Percentiles rank a stretch among this genome's conserved stretches.
Evolutionary conservation across 2,888 invertebrate species (phyloP).

Genomic region (Patella pellucida): DNA sequence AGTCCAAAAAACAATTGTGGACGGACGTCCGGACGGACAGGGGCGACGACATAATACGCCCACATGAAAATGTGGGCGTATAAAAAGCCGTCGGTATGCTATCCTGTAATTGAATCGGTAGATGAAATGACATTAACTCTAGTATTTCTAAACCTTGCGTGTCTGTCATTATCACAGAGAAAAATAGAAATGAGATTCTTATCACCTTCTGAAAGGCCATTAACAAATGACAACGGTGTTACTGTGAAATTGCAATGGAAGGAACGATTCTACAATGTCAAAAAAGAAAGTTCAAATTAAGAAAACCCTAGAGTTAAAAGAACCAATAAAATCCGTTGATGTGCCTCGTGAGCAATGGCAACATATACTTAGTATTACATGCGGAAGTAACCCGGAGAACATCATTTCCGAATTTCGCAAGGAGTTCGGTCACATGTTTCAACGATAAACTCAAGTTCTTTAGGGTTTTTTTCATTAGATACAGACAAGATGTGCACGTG

Average conservation of each 20-base stretch:
- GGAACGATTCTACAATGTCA: constrained; percentile 55
- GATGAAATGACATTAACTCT: constrained; percentile 31
- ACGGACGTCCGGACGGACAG: too few species aligned
- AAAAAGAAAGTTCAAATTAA: neutral
- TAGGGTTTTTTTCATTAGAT: neutral
- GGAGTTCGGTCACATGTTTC: too few species aligned
- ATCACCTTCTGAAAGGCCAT: constrained; percentile 39
- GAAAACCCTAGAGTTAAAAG: too few species aligned
- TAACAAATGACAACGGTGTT: constrained; percentile 27
- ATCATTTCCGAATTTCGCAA: neutral
- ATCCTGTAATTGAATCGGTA: constrained; percentile 54
- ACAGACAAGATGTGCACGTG: neutral
- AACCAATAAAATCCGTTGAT: neutral
- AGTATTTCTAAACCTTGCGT: constrained; percentile 28
- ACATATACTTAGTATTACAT: neutral
- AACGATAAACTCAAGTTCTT: too few species aligned
- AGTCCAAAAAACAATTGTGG: too few species aligned
- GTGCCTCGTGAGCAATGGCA: neutral
- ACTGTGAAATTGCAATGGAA: constrained; percentile 51
- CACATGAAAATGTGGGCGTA: too few species aligned
- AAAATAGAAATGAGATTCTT: constrained; percentile 42
- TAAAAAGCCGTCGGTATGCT: constrained; percentile 48
- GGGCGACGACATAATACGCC: too few species aligned
- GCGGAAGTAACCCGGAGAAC: neutral
- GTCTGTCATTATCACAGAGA: constrained; percentile 30